Base-by-base conservation (phyloP, 2,888 invertebrate genomes). In the Polydrusus pterygomalis region DNA sequence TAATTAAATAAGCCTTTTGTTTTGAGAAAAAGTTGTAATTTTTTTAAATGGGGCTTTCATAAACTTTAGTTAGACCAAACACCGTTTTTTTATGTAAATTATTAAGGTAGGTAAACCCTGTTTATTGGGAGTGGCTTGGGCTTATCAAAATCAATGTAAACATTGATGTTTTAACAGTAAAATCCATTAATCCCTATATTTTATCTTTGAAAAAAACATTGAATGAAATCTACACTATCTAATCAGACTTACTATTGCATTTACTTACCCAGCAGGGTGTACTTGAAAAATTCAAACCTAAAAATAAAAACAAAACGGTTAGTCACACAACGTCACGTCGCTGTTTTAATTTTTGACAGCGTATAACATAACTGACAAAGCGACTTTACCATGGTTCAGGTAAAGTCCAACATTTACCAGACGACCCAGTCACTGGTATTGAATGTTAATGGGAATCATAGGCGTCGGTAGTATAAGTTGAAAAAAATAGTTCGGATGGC, bases 81-180 rank as follows among this genome's bases (percentile, higher is more conserved):
- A 17, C 3, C 0, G 17, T 17, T 47, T 47, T 43, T 10, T 6
- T 43, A 43, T 43, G 10, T 43, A 43, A 45, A n/a, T 45, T 6
- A n/a, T 45, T 17, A 7, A 7, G 5, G 2, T 15, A n/a, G 25
- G 8, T 15, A 65, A 49, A 11, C 30, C 30, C 17, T 65, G 17
- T 51, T 65, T 65, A 49, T 65, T 49, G 65, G 65, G 65, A 65
- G 65, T 65, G 65, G 65, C 65, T 43, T 65, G n/a, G 7, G 20
- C 20, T n/a, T 25, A 49, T 38, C 34, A 47, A 43, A 30, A 65
- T 65, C 38, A 65, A 38, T 49, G 65, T 65, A 65, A 65, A 65
- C 65, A 51, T 20, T 45, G 11, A 6, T 11, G 47, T 45, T 47
- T 47, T 65, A 51, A 47, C 25, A 25, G 47, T 63, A 63, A 60